Base-by-base conservation (phyloP, 2,113 vertebrate genomes). In the Smithornis capensis region DNA sequence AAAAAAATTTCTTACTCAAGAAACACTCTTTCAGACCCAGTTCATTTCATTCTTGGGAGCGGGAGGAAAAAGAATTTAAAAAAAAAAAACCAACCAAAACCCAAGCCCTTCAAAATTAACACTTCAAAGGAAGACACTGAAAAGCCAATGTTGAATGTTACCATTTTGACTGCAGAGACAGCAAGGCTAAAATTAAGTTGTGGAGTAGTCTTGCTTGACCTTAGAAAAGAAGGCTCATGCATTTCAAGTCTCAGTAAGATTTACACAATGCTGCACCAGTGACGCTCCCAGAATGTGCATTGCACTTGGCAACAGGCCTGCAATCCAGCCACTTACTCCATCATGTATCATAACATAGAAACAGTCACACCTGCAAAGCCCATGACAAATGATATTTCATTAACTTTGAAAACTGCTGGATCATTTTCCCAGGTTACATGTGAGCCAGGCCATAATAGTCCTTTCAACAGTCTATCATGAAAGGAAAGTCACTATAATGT, bases 381-480 rank as follows among this genome's bases (percentile, higher is more conserved):
- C 95, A 73, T 98, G 98, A 98, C 98, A 98, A 98, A 98, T 94
- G 97, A 98, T 97, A 97, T 98, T 98, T 98, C 97, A 98, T 98
- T 98, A 98, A 98, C 97, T 97, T 97, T 85, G 96, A 96, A 97
- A 98, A 97, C 91, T 93, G 90, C 97, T 98, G 96, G 97, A 97
- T 97, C 96, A 92, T 97, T 97, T 97, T 98, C 96, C 95, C 97
- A 97, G 97, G 97, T 98, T 98, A 97, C 83, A 91, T 96, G 97
- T 92, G 94, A 98, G 96, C 90, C 74, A 82, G 97, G 97, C 89
- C 92, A 93, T 98, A 98, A 98, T 89, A 96, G 78, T 92, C 95
- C 97, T 98, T 98, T 98, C 97, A 98, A 98, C 94, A 97, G 75
- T 92, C 69, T 31, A 88, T 91, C 74, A 93, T 92, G 95, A 97